Base-by-base conservation (phyloP, 2,113 vertebrate genomes). In the Lagenorhynchus albirostris region DNA sequence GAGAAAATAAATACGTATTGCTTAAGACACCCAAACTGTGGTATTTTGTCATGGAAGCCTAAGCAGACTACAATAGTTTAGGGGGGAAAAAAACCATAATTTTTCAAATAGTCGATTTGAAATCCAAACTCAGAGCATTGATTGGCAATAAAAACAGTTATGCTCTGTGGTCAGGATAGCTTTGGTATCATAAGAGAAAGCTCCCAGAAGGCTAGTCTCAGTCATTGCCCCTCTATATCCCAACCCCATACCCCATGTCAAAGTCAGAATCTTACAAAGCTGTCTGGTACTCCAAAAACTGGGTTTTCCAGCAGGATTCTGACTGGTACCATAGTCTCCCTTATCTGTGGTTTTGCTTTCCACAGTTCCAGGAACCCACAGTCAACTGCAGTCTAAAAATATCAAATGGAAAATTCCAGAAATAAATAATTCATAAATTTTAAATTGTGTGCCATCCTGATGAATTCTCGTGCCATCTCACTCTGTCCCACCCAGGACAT, bases 201-300 rank as follows among this genome's bases (percentile, higher is more conserved):
- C 3, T 77, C 17, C 29, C 12, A 85, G 47, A 91, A 67, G 47
- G 1, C 21, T n/a, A 71, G 12, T 36, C 44, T 33, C 31, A 73
- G 33, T 6, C 62, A n/a, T 26, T 44, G 58, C 18, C 11, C 3
- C 41, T 20, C 18, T 31, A 25, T 0, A 67, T 15, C 25, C 15
- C 63, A 90, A 15, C 2, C 41, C 14, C 18, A n/a, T 13, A 7
- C 2, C 33, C 36, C 82, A 41, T 13, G 8, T 58, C 67, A 89
- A 92, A 82, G 38, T 65, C 41, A 89, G 81, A 94, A 95, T 85
- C 83, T 91, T 26, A 53, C 80, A n/a, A 93, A 5, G 53, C 76
- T 96, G n/a, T 12, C 47, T 82, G 1, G 3, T 58, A 90, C 0
- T 0, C 70, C 71, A 77, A 65, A 47, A 88, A 93, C 85, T 29